Evolutionary conservation across 2,888 invertebrate genomes (phyloP).

Genomic region (Nomada fabriciana): DNA sequence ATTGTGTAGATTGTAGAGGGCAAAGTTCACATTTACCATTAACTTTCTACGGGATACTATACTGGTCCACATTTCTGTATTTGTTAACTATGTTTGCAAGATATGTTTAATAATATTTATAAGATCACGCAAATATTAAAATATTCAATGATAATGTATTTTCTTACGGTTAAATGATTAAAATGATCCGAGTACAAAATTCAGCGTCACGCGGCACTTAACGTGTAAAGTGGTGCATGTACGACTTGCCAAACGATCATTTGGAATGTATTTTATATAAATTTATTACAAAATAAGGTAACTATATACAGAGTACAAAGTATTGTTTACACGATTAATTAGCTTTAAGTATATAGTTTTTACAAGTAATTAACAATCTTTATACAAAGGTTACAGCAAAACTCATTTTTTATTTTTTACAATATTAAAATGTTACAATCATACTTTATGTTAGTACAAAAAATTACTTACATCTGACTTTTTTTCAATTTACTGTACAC

Average conservation of each 20-base stretch:
- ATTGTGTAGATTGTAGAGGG: no score
- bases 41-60: no score
- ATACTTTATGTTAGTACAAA: slow-evolving; percentile 45
- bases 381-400: neutral
- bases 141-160: no score
- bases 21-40: no score
- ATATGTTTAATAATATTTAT: no score
- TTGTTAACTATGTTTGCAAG: no score
- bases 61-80: no score
- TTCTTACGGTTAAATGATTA: no score
- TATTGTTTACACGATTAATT: neutral
- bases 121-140: no score
- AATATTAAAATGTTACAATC: slow-evolving; percentile 54
- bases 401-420: slow-evolving; percentile 28
- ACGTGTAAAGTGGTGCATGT: neutral
- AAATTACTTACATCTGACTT: slow-evolving; percentile 31
- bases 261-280: slow-evolving; percentile 2
- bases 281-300: slow-evolving; percentile 30
- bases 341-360: neutral
- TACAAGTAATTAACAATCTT: slow-evolving; percentile 13
- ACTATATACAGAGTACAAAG: neutral
- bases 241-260: neutral
- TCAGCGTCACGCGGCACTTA: no score
- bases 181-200: no score
- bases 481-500: slow-evolving; percentile 28